phyloP scores from a whole-genome alignment of 2,888 invertebrate genomes.

The Unio delphinus region DNA sequence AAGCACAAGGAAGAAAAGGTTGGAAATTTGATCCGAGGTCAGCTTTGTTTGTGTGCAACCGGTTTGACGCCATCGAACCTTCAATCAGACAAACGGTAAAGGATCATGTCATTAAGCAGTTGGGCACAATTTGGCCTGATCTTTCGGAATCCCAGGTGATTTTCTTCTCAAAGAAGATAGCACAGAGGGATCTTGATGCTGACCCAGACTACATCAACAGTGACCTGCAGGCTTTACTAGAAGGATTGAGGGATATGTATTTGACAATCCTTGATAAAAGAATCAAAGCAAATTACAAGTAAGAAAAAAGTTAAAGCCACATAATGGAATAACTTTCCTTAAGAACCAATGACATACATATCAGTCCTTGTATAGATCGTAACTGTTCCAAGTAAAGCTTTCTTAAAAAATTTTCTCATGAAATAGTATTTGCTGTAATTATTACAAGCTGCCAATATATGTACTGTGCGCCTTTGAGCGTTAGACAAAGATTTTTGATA shows the following conservation, averaged over 20 bases:
- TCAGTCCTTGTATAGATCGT: too few relatives aligned
- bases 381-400: too few relatives aligned
- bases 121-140: slow-evolving; percentile 55
- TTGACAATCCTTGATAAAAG: slow-evolving; percentile 40
- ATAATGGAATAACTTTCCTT: too few relatives aligned
- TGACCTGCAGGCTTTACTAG: slow-evolving; percentile 43
- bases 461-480: too few relatives aligned
- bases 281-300: slow-evolving; percentile 57
- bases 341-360: too few relatives aligned
- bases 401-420: too few relatives aligned
- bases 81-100: slow-evolving; percentile 39
- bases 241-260: slow-evolving; percentile 47
- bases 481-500: too few relatives aligned
- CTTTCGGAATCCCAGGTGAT: slow-evolving; percentile 41
- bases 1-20: slow-evolving; percentile 16
- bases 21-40: slow-evolving; percentile 50
- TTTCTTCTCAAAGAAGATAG: slow-evolving; percentile 47
- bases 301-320: slow-evolving; percentile 9
- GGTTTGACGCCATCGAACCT: slow-evolving; percentile 57
- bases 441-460: too few relatives aligned
- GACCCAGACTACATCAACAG: slow-evolving; percentile 54
- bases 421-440: too few relatives aligned
- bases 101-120: slow-evolving; percentile 35
- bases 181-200: slow-evolving; percentile 32
- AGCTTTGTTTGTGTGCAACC: slow-evolving; percentile 63